phyloP scores from a whole-genome alignment of 2,113 vertebrate species.

The Chelonoidis abingdonii region DNA sequence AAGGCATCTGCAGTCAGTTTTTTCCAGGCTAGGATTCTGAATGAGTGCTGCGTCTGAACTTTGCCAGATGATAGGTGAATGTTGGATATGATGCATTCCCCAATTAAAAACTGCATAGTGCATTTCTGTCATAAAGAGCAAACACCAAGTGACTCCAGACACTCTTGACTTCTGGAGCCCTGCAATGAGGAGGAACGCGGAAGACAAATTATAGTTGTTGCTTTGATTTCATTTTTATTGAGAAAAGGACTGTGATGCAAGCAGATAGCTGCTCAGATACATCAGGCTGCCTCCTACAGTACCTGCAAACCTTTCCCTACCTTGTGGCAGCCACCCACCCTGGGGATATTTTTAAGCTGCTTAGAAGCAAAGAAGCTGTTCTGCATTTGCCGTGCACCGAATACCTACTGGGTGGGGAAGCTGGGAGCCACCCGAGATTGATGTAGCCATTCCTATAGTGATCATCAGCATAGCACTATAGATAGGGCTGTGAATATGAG shows the following conservation, averaged over 20 bases:
- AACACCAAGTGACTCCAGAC: neutral
- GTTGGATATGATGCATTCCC: neutral
- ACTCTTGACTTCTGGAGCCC: neutral
- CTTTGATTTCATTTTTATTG: slow-evolving; percentile 14
- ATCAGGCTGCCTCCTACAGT: neutral
- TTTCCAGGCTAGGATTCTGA: neutral
- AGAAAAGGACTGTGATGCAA: neutral
- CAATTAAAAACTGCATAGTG: neutral
- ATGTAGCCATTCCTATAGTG: slow-evolving; percentile 49
- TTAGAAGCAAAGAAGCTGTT: slow-evolving; percentile 43
- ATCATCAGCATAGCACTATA: slow-evolving; percentile 36
- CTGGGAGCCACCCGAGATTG: slow-evolving; percentile 7
- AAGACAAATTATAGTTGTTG: neutral
- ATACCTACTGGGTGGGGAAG: slow-evolving; percentile 31
- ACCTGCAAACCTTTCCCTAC: neutral
- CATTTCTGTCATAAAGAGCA: neutral
- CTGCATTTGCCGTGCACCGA: slow-evolving; percentile 49
- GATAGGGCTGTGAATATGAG: slow-evolving; percentile 55
- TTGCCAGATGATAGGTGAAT: neutral
- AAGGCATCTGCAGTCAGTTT: rapidly evolving
- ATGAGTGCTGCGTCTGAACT: neutral
- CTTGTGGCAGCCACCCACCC: slow-evolving; percentile 2
- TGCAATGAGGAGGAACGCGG: neutral
- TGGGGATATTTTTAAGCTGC: slow-evolving; percentile 36
- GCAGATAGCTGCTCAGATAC: neutral